phyloP scores from a whole-genome alignment of 1,140 invertebrate genomes.

The Colletes latitarsis region DNA sequence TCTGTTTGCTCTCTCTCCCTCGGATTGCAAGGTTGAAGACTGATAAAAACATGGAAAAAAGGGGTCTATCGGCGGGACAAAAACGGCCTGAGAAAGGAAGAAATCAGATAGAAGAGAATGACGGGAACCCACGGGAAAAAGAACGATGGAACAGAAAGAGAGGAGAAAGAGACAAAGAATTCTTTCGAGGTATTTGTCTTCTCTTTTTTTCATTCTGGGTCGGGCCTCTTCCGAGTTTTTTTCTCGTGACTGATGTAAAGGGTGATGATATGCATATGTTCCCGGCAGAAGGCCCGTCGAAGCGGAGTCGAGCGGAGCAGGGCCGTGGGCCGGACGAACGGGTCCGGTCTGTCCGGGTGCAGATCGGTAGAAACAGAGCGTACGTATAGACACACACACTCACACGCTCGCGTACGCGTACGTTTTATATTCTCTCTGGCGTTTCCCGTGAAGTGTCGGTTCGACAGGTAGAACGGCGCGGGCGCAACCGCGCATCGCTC shows the following conservation, averaged over 20 bases:
- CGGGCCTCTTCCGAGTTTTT: slow-evolving; percentile 40
- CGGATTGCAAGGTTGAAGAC: slow-evolving; percentile 44
- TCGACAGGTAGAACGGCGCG: slow-evolving; percentile 44
- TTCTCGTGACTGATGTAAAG: slow-evolving; percentile 41
- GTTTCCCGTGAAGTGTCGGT: neutral
- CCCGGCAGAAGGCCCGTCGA: neutral
- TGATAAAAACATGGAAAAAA: slow-evolving; percentile 59
- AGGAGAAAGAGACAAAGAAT: slow-evolving; percentile 39
- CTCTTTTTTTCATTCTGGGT: slow-evolving; percentile 30
- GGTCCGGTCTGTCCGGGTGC: slow-evolving; percentile 22
- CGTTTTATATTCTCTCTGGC: neutral
- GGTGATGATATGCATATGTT: slow-evolving; percentile 60
- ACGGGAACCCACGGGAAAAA: slow-evolving; percentile 27
- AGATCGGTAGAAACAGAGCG: neutral
- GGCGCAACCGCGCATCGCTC: slow-evolving; percentile 55
- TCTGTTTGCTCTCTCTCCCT: slow-evolving; percentile 30
- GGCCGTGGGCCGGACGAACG: slow-evolving; percentile 8
- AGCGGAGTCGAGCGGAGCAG: neutral
- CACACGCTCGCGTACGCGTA: neutral
- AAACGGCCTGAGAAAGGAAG: slow-evolving; percentile 53
- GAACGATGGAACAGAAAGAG: slow-evolving; percentile 27
- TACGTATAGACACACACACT: neutral
- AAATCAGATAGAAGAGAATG: slow-evolving; percentile 33
- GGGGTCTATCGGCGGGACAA: slow-evolving; percentile 45
- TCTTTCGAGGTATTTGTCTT: slow-evolving; percentile 47